Evolutionary conservation across 2,888 invertebrate genomes (phyloP).

Genomic region (Ditula angustiorana): DNA sequence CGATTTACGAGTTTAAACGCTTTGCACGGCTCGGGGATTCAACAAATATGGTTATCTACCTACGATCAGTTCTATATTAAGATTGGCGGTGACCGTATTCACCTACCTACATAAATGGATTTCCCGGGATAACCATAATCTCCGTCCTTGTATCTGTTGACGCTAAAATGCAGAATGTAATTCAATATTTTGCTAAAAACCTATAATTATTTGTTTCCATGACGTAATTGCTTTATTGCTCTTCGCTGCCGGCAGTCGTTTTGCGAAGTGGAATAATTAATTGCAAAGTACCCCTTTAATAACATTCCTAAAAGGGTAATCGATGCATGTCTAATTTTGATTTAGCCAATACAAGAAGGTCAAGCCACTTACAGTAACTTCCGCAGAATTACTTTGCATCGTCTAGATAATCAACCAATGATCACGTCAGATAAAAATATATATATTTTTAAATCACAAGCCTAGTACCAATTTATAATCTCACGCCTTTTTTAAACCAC

Average conservation of each 20-base stretch:
- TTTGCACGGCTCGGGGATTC: constrained; percentile 9
- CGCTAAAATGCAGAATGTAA: background rate
- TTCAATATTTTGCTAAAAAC: background rate
- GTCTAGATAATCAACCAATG: background rate
- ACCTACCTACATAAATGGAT: constrained; percentile 24
- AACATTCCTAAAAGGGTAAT: constrained; percentile 3
- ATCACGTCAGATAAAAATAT: background rate
- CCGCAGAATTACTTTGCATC: constrained; percentile 8
- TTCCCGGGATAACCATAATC: background rate
- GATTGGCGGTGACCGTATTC: constrained; percentile 18
- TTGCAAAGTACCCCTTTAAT: background rate
- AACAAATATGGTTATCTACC: constrained; percentile 30
- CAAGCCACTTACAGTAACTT: constrained; percentile 3
- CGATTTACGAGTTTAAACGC: constrained; percentile 9
- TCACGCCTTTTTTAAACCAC: background rate
- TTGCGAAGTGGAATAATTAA: background rate
- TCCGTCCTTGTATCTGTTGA: constrained; percentile 6
- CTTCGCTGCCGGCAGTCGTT: background rate
- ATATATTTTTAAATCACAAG: background rate
- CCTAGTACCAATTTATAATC: background rate
- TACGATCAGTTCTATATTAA: constrained; percentile 29
- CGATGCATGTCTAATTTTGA: background rate
- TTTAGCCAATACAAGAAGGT: background rate
- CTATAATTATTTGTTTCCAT: background rate
- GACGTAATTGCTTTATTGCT: background rate